Evolutionary conservation across 2,888 invertebrate species (phyloP).

Genomic region (Pycnomerus fuliginosus): DNA sequence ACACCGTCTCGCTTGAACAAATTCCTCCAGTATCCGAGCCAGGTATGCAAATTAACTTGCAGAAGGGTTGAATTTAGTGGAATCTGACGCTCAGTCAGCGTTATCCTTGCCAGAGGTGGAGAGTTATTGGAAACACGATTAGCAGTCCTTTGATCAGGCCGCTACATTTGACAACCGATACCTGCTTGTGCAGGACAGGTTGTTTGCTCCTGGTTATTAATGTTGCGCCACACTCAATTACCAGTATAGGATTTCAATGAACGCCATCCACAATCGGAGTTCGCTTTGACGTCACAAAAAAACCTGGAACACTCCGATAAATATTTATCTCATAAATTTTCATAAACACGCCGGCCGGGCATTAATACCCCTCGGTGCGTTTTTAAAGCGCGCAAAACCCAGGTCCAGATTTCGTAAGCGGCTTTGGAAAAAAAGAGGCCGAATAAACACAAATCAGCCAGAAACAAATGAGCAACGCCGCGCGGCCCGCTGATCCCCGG

Average conservation of each 20-base stretch:
- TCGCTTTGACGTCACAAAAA: constrained; percentile 17
- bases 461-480: constrained; percentile 47
- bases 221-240: constrained; percentile 18
- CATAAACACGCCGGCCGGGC: constrained; percentile 22
- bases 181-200: constrained; percentile 23
- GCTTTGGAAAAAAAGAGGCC: constrained; percentile 32
- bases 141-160: constrained; percentile 22
- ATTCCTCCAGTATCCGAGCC: no score
- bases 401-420: constrained; percentile 33
- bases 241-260: constrained; percentile 19
- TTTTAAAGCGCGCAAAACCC: constrained; percentile 6
- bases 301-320: constrained; percentile 8
- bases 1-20: no score
- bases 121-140: constrained; percentile 17
- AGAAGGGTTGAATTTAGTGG: no score
- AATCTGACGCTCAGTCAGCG: no score
- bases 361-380: constrained; percentile 14
- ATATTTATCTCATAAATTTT: constrained; percentile 25
- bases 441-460: constrained; percentile 44
- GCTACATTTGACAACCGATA: constrained; percentile 26
- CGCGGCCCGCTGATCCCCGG: constrained; percentile 16
- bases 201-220: constrained; percentile 21
- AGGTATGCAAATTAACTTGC: no score
- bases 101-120: no score
- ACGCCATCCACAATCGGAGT: constrained; percentile 16